These are phyloP conservation scores for Cephalopachus bancanus DNA, from an alignment of 2,797 vertebrate species.

Conservation along the genomic window DNA sequence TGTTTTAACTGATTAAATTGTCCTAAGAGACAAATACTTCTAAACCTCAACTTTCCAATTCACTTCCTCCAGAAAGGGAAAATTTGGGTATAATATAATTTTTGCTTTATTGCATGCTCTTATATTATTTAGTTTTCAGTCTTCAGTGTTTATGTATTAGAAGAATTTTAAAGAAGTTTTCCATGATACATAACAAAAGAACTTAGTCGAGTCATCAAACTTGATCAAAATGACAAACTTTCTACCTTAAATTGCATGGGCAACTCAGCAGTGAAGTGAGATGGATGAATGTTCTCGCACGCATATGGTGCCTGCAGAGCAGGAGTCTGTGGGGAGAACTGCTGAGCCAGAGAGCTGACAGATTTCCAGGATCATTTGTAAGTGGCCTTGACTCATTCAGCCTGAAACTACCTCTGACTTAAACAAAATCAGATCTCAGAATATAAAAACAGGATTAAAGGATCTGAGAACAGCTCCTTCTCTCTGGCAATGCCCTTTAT, in stretches of 20 bases:
- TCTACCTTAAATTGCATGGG: background rate
- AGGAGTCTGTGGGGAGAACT: background rate
- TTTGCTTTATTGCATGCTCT: background rate
- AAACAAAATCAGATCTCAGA: slow-evolving; percentile 62
- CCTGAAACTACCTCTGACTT: slow-evolving; percentile 56
- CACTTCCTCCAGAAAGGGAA: background rate
- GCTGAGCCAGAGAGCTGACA: background rate
- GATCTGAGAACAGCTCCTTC: background rate
- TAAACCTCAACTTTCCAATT: background rate
- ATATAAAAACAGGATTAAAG: slow-evolving; percentile 45
- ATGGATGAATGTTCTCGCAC: background rate
- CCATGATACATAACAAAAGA: slow-evolving; percentile 41
- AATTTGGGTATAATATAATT: background rate
- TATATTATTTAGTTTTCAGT: background rate
- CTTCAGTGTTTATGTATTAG: background rate
- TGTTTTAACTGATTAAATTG: background rate
- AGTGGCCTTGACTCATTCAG: slow-evolving; percentile 51
- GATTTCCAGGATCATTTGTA: background rate
- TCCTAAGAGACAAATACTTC: background rate
- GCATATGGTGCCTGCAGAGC: fast-evolving
- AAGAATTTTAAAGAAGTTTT: background rate
- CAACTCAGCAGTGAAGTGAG: background rate
- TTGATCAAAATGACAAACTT: background rate
- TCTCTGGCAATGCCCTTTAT: background rate
- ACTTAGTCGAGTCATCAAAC: background rate